Evolutionary conservation across 2,797 vertebrate genomes (phyloP).

Genomic region (Lates japonicus): DNA sequence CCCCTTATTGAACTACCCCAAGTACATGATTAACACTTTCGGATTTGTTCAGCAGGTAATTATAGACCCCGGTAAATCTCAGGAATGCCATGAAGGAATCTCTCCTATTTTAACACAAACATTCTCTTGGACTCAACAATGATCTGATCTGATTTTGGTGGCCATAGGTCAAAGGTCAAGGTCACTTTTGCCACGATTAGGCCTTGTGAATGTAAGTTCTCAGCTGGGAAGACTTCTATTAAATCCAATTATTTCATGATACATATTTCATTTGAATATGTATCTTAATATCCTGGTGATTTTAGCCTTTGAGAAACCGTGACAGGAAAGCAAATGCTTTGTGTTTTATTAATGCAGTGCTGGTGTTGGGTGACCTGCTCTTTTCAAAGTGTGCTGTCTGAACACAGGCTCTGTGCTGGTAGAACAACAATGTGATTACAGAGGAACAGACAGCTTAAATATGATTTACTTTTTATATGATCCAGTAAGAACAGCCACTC

Average conservation of each 20-base stretch:
- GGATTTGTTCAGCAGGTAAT: no score
- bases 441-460: constrained; percentile 60
- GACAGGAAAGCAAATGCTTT: background rate
- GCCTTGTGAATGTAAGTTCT: no score
- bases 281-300: background rate
- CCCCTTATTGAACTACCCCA: no score
- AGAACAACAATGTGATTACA: constrained; percentile 65
- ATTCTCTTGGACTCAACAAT: no score
- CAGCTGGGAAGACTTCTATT: no score
- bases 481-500: constrained; percentile 25
- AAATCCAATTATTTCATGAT: background rate
- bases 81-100: no score
- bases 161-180: no score
- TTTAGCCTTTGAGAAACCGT: background rate
- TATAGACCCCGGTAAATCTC: no score
- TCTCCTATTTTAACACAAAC: no score
- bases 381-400: constrained; percentile 37
- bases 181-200: no score
- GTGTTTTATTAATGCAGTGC: constrained; percentile 34
- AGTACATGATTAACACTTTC: no score
- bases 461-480: constrained; percentile 55
- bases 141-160: no score
- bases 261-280: background rate
- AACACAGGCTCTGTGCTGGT: constrained; percentile 36
- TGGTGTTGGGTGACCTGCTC: constrained; percentile 47